A percentile compares a stretch with the other conserved stretches of the same genome.
These are phyloP conservation scores for Leptestheria dahalacensis DNA, from an alignment of 1,140 invertebrate species.

Conservation along the genomic window DNA sequence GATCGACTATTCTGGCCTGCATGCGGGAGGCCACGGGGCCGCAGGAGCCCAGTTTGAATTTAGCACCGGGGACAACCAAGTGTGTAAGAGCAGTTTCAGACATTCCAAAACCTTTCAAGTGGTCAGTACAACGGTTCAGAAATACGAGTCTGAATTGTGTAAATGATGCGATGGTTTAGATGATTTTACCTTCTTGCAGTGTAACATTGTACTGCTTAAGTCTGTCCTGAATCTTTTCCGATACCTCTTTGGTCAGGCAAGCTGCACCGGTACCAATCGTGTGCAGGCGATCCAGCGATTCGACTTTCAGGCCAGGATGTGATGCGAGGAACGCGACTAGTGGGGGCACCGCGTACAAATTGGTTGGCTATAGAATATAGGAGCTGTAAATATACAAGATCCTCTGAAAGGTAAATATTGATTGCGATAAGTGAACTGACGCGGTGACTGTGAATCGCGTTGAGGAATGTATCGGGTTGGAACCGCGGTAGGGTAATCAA, in stretches of 20 bases:
- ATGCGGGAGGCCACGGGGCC: constrained; percentile 19
- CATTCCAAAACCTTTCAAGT: constrained; percentile 20
- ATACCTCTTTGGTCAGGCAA: constrained; percentile 38
- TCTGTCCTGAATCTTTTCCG: constrained; percentile 9
- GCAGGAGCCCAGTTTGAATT: constrained; percentile 16
- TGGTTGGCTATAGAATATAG: constrained; percentile 22
- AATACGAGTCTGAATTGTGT: background rate
- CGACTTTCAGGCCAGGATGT: constrained; percentile 39
- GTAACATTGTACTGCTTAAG: constrained; percentile 6
- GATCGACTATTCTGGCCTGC: constrained; percentile 26
- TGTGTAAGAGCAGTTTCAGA: constrained; percentile 19
- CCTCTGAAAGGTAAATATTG: background rate
- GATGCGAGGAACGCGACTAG: constrained; percentile 48
- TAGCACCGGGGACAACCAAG: constrained; percentile 3
- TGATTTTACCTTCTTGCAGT: constrained; percentile 16
- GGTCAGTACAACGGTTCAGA: background rate
- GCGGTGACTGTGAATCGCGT: constrained; percentile 43
- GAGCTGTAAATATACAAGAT: background rate
- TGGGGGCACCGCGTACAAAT: constrained; percentile 33
- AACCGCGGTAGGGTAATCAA: constrained; percentile 60
- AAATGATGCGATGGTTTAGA: background rate
- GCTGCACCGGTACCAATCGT: constrained; percentile 50
- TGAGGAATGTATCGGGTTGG: constrained; percentile 46
- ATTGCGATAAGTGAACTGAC: constrained; percentile 24
- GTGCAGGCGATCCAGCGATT: constrained; percentile 37